phyloP scores from a whole-genome alignment of 2,113 vertebrate species.

The Isichthys henryi region DNA sequence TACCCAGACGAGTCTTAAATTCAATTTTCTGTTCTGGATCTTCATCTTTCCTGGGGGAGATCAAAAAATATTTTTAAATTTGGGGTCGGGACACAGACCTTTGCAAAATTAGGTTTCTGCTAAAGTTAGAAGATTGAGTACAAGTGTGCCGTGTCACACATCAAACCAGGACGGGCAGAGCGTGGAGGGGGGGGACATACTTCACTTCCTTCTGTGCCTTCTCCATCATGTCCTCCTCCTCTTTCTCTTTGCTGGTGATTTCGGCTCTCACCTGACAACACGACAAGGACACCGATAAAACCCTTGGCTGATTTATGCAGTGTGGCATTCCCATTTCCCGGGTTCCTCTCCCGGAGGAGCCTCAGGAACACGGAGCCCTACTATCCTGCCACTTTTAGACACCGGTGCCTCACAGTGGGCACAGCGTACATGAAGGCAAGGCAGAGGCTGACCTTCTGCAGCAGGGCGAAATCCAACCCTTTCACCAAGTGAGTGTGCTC shows the following conservation, averaged over 20 bases:
- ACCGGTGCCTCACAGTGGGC: background rate
- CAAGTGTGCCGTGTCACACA: background rate
- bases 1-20: conserved; percentile 92
- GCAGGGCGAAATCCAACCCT: conserved; percentile 89
- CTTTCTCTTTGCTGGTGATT: conserved; percentile 94
- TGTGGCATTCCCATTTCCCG: background rate
- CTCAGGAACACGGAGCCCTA: background rate
- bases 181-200: conserved; percentile 52
- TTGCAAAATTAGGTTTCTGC: background rate
- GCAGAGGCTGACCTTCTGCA: conserved; percentile 79
- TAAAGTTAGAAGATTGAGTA: background rate
- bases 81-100: background rate
- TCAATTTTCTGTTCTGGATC: conserved; percentile 99
- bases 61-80: background rate
- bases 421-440: fast-evolving
- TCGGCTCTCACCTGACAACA: conserved; percentile 82
- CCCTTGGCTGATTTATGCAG: no score
- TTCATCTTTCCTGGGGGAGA: conserved; percentile 79
- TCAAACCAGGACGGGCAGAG: background rate
- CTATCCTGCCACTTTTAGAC: background rate
- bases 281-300: background rate
- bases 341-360: background rate
- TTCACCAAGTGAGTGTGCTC: conserved; percentile 99
- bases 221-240: conserved; percentile 95
- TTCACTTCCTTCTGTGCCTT: conserved; percentile 95